Conservation (phyloP, 2,113 vertebrate species). For the Pycnonotus jocosus region DNA sequence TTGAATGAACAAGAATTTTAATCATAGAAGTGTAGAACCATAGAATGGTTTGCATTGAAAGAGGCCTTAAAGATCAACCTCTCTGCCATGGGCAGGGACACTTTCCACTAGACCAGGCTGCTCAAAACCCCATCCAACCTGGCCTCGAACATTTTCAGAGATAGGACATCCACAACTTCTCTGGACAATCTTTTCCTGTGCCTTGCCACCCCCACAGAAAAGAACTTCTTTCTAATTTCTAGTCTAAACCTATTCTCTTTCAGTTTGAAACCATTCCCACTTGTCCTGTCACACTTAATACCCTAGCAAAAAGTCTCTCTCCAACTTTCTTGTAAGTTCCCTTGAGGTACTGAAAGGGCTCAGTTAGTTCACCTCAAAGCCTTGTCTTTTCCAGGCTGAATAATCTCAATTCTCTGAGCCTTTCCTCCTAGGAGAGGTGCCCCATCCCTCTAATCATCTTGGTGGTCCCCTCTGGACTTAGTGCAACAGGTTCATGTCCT, state of each 20-base stretch:
- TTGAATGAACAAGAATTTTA: not conserved
- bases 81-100: not conserved
- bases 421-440: not conserved
- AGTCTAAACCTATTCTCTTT: not conserved
- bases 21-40: not conserved
- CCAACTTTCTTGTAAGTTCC: not conserved
- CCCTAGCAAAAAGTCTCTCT: not conserved
- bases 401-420: not conserved
- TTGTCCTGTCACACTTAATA: not conserved
- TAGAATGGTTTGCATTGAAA: not conserved
- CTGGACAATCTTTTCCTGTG: not conserved
- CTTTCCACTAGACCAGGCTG: not conserved
- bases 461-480: not conserved
- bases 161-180: not conserved
- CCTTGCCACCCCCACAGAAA: not conserved
- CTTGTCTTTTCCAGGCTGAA: not conserved
- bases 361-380: not conserved
- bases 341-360: not conserved
- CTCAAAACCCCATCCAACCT: not conserved
- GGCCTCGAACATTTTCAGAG: not conserved
- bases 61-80: not conserved
- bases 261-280: not conserved
- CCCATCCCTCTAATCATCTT: not conserved
- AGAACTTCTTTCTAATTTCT: not conserved
- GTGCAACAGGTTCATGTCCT: not conserved